Percentiles rank a stretch among this genome's conserved stretches.
Evolutionary conservation across 2,113 vertebrate genomes (phyloP).

Genomic region (Petroica traversi): DNA sequence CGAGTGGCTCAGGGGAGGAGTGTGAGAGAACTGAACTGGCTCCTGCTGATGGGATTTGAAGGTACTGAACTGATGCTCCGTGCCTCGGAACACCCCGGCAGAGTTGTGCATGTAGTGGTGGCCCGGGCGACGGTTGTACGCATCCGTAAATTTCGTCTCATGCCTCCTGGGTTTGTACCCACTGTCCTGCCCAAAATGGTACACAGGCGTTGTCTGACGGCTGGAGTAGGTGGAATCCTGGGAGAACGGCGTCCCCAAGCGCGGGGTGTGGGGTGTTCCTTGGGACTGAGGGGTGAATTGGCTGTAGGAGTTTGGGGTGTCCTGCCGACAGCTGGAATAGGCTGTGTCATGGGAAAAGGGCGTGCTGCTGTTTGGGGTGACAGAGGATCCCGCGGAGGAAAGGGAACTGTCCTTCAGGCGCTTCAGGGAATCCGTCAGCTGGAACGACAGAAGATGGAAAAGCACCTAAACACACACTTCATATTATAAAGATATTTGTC

Average conservation of each 20-base stretch:
- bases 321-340: slow-evolving; percentile 92
- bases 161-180: slow-evolving; percentile 88
- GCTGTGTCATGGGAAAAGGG: slow-evolving; percentile 93
- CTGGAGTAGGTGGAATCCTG: slow-evolving; percentile 96
- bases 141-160: slow-evolving; percentile 91
- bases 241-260: slow-evolving; percentile 91
- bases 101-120: slow-evolving; percentile 86
- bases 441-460: not conserved
- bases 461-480: not conserved
- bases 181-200: slow-evolving; percentile 84
- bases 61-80: slow-evolving; percentile 75
- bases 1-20: slow-evolving; percentile 77
- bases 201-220: slow-evolving; percentile 90
- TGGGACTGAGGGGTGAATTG: slow-evolving; percentile 89
- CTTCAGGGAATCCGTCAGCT: slow-evolving; percentile 85
- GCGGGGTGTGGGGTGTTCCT: slow-evolving; percentile 89
- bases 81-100: slow-evolving; percentile 66
- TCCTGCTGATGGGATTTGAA: slow-evolving; percentile 85
- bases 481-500: not conserved
- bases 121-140: slow-evolving; percentile 92
- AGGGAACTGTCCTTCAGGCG: slow-evolving; percentile 81
- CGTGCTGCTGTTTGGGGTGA: slow-evolving; percentile 88
- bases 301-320: slow-evolving; percentile 91
- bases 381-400: slow-evolving; percentile 74
- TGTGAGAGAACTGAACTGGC: slow-evolving; percentile 77